phyloP scores from a whole-genome alignment of 2,888 invertebrate species.

The Diplolepis rosae region DNA sequence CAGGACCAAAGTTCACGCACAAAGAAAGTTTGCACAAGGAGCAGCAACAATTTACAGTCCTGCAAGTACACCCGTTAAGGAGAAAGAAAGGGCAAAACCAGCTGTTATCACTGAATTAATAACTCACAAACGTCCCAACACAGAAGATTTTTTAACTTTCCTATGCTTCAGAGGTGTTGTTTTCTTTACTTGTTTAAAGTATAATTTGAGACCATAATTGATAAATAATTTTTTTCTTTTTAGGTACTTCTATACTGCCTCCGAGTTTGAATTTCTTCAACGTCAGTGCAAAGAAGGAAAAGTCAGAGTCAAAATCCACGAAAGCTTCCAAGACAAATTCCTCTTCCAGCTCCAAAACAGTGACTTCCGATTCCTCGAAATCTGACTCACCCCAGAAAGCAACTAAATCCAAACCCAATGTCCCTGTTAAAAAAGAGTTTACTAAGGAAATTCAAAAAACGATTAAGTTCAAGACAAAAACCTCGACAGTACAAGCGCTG shows the following conservation, averaged over 20 bases:
- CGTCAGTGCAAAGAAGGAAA: slow-evolving; percentile 63
- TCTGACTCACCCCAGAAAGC: slow-evolving; percentile 54
- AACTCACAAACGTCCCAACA: slow-evolving; percentile 83
- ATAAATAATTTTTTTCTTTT: slow-evolving; percentile 33
- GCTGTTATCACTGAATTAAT: slow-evolving; percentile 78
- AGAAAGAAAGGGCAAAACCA: slow-evolving; percentile 75
- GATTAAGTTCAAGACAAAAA: slow-evolving; percentile 64
- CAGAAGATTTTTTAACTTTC: slow-evolving; percentile 90
- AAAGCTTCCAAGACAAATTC: slow-evolving; percentile 35
- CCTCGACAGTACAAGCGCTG: slow-evolving; percentile 76
- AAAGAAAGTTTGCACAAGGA: slow-evolving; percentile 91
- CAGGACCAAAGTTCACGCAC: slow-evolving; percentile 88
- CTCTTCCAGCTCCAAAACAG: slow-evolving; percentile 34
- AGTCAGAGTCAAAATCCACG: slow-evolving; percentile 52
- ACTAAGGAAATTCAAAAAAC: slow-evolving; percentile 56
- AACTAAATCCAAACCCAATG: slow-evolving; percentile 67
- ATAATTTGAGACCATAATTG: no score
- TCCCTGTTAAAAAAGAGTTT: slow-evolving; percentile 58
- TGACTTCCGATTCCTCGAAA: slow-evolving; percentile 41
- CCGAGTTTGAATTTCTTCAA: slow-evolving; percentile 83
- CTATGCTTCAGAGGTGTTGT: slow-evolving; percentile 84
- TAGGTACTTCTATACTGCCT: slow-evolving; percentile 82
- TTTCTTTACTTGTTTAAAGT: no score
- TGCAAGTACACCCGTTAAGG: slow-evolving; percentile 78
- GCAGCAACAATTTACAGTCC: slow-evolving; percentile 78